Evolutionary conservation across 2,888 invertebrate genomes (phyloP), one percentile per base, ranked within the genome.

Genomic region (Baronia brevicornis): DNA sequence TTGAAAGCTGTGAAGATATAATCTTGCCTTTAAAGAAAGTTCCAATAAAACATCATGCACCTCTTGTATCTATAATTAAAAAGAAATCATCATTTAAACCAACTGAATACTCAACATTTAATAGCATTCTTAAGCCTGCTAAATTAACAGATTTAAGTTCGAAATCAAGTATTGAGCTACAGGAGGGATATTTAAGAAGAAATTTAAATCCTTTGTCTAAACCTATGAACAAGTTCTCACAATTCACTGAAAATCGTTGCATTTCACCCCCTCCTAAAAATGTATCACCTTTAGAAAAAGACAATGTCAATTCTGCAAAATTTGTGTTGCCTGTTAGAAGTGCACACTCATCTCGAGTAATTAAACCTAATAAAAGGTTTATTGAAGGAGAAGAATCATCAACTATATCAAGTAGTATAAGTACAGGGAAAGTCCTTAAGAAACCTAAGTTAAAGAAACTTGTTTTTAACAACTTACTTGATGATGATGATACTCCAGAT

Each of bases 321-420:
- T 94, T 94, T 82, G 88, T 93, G 15, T 73, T 95, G 40, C 95
- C 95, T 8, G 87, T 90, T 25, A 87, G 93, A 51, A 95, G 94
- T 82, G 91, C 89, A 7, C 91, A 94, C 65, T 95, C 95, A 21
- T 94, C 94, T 3, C 86, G 95, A 45, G 92, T 94, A 22, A 95
- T 95, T 31, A 95, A 93, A 65, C 95, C 95, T 20, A 95, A 94
- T 59, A 95, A 94, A 72, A 88, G 91, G 45, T 92, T 95, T 55
- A 87, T 93, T 33, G 92, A 92, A 57, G 88, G 88, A 38, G 88
- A 89, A 41, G 89, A 87, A 54, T 74, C 70, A 22, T 48, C 69
- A 31, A 62, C 68, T 23, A 41, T 55, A 12, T 54, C 53, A 10
- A 62, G 60, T 40, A 62, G 49, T 36, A 45, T 68, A 39, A 48